Percentiles rank a stretch among this genome's conserved stretches.
These are phyloP conservation scores for Onychomys arenicola DNA, from an alignment of 2,797 vertebrate species.

Conservation along the genomic window DNA sequence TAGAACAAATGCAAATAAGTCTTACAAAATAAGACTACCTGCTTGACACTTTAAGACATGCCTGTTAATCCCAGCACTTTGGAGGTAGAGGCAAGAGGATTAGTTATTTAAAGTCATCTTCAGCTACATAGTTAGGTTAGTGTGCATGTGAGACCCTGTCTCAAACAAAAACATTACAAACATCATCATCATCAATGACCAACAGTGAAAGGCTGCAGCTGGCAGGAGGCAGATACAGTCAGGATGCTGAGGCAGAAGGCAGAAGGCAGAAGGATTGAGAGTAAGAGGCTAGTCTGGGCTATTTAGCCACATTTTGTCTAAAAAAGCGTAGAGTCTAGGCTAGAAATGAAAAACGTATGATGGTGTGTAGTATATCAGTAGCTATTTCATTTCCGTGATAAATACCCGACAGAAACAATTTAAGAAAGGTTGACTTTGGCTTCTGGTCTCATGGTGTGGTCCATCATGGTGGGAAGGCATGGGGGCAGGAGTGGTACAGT, in stretches of 20 bases:
- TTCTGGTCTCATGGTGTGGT: not conserved
- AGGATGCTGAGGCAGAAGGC: not conserved
- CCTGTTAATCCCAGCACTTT: not conserved
- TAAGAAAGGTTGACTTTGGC: not conserved
- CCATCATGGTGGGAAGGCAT: not conserved
- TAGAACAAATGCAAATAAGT: not conserved
- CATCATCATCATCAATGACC: not conserved
- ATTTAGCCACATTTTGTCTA: not conserved
- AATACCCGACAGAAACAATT: not conserved
- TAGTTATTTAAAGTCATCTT: not conserved
- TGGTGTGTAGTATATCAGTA: not conserved
- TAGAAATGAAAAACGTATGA: not conserved
- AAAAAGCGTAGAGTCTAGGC: not conserved
- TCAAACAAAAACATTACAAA: not conserved
- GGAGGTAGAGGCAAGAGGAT: not conserved
- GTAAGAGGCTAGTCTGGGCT: not conserved
- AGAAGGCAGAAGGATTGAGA: not conserved
- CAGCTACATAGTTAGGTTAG: not conserved
- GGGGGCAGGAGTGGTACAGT: not conserved
- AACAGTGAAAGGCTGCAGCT: not conserved
- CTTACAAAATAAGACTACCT: conserved; percentile 20
- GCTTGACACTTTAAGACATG: not conserved
- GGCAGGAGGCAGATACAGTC: not conserved
- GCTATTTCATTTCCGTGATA: not conserved
- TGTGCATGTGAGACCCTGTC: not conserved